These are phyloP conservation scores for Cygnus olor DNA, from an alignment of 2,797 vertebrate species.

Conservation along the genomic window DNA sequence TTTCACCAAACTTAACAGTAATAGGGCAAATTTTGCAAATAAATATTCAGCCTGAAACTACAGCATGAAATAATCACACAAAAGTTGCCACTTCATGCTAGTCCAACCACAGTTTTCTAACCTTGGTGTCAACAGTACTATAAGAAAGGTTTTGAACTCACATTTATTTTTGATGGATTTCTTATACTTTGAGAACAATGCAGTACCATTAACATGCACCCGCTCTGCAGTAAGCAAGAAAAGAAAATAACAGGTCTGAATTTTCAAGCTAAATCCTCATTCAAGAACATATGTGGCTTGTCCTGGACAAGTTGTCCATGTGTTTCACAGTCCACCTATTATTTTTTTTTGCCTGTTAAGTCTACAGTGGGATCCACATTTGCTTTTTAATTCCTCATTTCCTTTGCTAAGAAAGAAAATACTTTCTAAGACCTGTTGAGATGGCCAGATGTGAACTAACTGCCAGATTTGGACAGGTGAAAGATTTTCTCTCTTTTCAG, in stretches of 20 bases:
- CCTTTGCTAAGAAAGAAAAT: background rate
- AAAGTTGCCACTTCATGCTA: background rate
- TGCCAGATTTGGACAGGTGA: background rate
- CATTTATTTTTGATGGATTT: background rate
- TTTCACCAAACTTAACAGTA: background rate
- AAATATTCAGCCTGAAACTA: background rate
- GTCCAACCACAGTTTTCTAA: background rate
- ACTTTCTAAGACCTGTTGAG: background rate
- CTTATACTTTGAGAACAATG: background rate
- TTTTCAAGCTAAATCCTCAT: background rate
- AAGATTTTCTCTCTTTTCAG: background rate
- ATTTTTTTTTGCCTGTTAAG: background rate
- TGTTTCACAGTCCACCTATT: background rate
- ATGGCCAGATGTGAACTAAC: background rate
- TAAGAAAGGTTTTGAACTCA: background rate
- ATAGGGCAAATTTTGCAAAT: background rate
- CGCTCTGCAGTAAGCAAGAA: background rate
- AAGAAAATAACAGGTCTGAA: background rate
- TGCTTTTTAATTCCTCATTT: background rate
- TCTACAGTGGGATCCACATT: background rate
- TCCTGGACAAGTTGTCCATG: background rate
- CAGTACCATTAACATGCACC: accelerated
- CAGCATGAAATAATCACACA: background rate
- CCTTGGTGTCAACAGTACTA: background rate
- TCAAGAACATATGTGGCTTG: background rate